Conservation (phyloP, 2,888 invertebrate genomes). For the Morpho deidamia region DNA sequence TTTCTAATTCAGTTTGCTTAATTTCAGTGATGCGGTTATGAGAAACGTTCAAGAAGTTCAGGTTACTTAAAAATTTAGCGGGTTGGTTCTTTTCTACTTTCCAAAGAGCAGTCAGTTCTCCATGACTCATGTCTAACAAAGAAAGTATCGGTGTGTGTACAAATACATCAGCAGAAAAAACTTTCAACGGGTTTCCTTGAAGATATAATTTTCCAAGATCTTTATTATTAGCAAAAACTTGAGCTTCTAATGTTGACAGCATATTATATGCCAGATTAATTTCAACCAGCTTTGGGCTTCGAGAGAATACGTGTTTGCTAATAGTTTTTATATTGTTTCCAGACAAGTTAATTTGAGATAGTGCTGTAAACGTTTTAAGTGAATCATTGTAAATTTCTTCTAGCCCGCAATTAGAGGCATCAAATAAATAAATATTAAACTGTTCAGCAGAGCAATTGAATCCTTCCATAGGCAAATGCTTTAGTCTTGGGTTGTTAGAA, state of each 20-base stretch:
- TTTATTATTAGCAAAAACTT: conserved; percentile 82
- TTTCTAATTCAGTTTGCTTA: conserved; percentile 77
- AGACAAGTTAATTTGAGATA: conserved; percentile 82
- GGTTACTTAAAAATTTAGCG: conserved; percentile 67
- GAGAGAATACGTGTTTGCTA: conserved; percentile 74
- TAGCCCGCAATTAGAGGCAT: conserved; percentile 86
- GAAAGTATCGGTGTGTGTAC: conserved; percentile 78
- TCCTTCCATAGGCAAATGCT: conserved; percentile 81
- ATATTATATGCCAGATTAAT: conserved; percentile 86
- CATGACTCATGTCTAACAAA: conserved; percentile 84
- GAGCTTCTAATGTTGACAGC: conserved; percentile 78
- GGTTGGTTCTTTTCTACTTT: conserved; percentile 70
- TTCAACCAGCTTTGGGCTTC: conserved; percentile 79
- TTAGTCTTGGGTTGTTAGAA: conserved; percentile 83
- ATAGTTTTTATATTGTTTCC: conserved; percentile 81
- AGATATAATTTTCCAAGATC: conserved; percentile 82
- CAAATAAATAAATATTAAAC: conserved; percentile 83
- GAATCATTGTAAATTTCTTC: conserved; percentile 80
- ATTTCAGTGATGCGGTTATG: conserved; percentile 79
- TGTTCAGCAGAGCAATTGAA: conserved; percentile 80
- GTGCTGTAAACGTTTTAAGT: conserved; percentile 84
- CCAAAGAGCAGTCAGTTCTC: conserved; percentile 83
- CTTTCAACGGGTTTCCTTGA: conserved; percentile 84
- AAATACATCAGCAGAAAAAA: conserved; percentile 83
- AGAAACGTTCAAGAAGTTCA: conserved; percentile 78